These are phyloP conservation scores for Hoplodrina ambigua DNA, from an alignment of 2,888 invertebrate genomes.

Conservation along the genomic window DNA sequence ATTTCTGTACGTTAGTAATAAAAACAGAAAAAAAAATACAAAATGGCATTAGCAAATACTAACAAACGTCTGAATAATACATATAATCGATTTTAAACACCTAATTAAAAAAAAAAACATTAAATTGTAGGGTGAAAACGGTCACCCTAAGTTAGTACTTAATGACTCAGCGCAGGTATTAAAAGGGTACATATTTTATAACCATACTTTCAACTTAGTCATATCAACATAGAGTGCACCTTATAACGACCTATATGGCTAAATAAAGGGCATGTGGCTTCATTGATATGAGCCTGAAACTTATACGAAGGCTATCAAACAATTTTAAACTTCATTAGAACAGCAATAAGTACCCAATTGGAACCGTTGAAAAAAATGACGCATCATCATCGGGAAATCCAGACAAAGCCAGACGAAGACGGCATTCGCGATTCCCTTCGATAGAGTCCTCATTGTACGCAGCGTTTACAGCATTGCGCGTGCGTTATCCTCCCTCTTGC, in stretches of 20 bases:
- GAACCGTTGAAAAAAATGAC: conserved; percentile 78
- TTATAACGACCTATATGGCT: conserved; percentile 45
- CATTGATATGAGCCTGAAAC: conserved; percentile 24
- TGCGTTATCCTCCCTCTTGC: conserved; percentile 82
- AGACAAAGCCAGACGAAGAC: conserved; percentile 88
- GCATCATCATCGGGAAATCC: conserved; percentile 88
- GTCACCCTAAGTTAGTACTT: conserved; percentile 42
- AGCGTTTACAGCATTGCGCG: conserved; percentile 85
- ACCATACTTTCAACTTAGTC: conserved; percentile 44
- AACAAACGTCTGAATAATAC: conserved; percentile 49
- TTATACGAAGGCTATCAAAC: conserved; percentile 28
- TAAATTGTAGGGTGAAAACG: conserved; percentile 48
- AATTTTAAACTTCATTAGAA: conserved; percentile 58
- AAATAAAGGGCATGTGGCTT: conserved; percentile 27
- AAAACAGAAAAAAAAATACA: not conserved
- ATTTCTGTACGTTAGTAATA: not conserved
- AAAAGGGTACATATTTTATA: conserved; percentile 51
- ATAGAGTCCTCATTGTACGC: conserved; percentile 83
- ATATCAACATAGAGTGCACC: conserved; percentile 40
- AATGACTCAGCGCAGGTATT: conserved; percentile 57
- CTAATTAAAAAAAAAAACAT: conserved; percentile 40
- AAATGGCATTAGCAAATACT: conserved; percentile 20
- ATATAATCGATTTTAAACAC: conserved; percentile 49
- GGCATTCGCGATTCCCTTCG: conserved; percentile 84
- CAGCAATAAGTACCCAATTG: conserved; percentile 60